phyloP scores from a whole-genome alignment of 2,113 vertebrate genomes.

The Tragulus kanchil region DNA sequence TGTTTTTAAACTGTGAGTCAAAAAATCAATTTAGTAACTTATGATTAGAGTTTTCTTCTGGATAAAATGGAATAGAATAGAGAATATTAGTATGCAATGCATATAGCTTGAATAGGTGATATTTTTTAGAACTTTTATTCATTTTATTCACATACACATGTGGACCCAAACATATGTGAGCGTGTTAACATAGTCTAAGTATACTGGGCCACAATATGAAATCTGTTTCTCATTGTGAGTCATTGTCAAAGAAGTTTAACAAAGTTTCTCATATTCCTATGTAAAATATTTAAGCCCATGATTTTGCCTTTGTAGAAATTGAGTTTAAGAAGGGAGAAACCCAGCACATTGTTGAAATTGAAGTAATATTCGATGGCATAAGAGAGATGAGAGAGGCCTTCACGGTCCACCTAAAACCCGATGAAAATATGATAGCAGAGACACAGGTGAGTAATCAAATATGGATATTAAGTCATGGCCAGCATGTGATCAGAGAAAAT shows the following conservation, averaged over 20 bases:
- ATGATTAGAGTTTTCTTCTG: not conserved
- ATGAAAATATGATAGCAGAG: conserved; percentile 97
- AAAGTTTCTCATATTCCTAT: not conserved
- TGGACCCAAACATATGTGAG: not conserved
- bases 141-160: not conserved
- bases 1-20: not conserved
- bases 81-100: not conserved
- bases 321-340: conserved; percentile 95
- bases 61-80: not conserved
- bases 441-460: conserved; percentile 89
- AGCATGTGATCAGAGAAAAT: not conserved
- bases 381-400: conserved; percentile 97
- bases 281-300: not conserved
- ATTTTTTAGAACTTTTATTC: not conserved
- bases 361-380: conserved; percentile 93
- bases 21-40: not conserved
- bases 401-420: conserved; percentile 95
- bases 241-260: not conserved
- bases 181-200: not conserved
- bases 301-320: conserved; percentile 89
- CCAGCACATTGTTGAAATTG: conserved; percentile 93
- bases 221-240: not conserved
- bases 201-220: not conserved
- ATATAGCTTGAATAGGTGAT: not conserved
- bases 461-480: not conserved